Evolutionary conservation across 2,797 vertebrate species (phyloP), one percentile per base, ranked within the genome.

Genomic region (Hybognathus amarus): DNA sequence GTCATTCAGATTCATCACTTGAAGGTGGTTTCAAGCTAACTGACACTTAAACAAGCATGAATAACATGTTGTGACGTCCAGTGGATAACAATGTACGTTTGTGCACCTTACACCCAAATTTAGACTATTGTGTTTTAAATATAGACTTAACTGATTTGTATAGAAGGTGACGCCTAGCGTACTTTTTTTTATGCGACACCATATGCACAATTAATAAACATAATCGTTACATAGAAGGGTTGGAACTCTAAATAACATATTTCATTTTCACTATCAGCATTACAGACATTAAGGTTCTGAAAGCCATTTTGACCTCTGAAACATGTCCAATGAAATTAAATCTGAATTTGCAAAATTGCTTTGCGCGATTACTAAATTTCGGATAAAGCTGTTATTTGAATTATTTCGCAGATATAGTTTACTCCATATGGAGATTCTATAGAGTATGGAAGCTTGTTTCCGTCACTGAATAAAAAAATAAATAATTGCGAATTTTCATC

Each of bases 1-100:
- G 75, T 84, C 77, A 68, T 68, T 79, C 24, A 77, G 68, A 33
- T 66, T 79, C 36, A 38, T 84, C 47, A 42, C 42, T 83, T 82
- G 64, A 61, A 82, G 61, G 47, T 56, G 20, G 59, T 68, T 80
- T 74, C 36, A 33, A 83, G 69, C 36, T 84, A 47, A 52, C 83
- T 81, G 73, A 82, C 45, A 76, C 68, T 66, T 85, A 69, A 81
- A 17, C 38, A 64, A 68, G 63, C 15, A 68, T 47, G 24, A 54
- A 68, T 59, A 40, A 68, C 20, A 75, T 38, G 36, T 11, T 66
- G 38, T 24, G 22, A 77, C 20, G 27, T 33, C 52, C 66, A 81
- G 52, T n/a, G n/a, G 71, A 38, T n/a, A 47, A 42, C 52, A 67
- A 22, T 66, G 69, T 38, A 40, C 42, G 9, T 66, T 66, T 47